Evolutionary conservation across 2,797 vertebrate genomes (phyloP), one percentile per base, ranked within the genome.

Genomic region (Typhlichthys subterraneus): DNA sequence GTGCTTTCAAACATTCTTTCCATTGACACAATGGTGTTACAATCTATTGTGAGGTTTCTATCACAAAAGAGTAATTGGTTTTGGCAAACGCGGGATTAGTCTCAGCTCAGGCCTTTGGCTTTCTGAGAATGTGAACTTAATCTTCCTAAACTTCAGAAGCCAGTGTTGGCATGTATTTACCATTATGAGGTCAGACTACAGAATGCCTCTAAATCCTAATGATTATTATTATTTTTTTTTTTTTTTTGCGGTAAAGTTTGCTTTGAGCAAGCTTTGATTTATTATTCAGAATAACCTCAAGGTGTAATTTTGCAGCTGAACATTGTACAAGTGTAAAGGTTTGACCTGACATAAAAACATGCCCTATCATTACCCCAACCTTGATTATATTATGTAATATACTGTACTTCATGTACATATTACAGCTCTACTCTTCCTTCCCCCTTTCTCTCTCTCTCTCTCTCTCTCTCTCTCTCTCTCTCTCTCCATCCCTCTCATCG

Each of bases 191-290:
- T 48, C 47, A 29, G 49, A 29, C 53, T 45, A 59, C 53, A 53
- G 31, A 63, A 47, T 10, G 9, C 55, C 52, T 5, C 33, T 38
- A 38, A 23, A 38, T 38, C 33, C 33, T 38, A 38, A 47, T 14
- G 23, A 23, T 31, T 57, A 77, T 80, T 76, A 4, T 71, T 79
- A 78, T 76, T 5, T 71, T 23, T 31, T 56, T 23, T 29, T 84
- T 81, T 61, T 79, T 80, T 76, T 5, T 71, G 65, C 17, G 19
- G 53, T 12, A 45, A 54, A 47, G 46, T 64, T 45, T 67, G 6
- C 19, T 63, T 19, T 0, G n/a, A 56, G 12, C 10, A 59, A 53
- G 14, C 12, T 48, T 50, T 6, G 23, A 0, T 57, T 79, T 53
- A 65, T 74, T 65, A 71, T 78, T 80, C 48, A 76, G 31, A 29